Base-by-base conservation (phyloP, 1,140 invertebrate genomes). In the Muscidifurax raptorellus region DNA sequence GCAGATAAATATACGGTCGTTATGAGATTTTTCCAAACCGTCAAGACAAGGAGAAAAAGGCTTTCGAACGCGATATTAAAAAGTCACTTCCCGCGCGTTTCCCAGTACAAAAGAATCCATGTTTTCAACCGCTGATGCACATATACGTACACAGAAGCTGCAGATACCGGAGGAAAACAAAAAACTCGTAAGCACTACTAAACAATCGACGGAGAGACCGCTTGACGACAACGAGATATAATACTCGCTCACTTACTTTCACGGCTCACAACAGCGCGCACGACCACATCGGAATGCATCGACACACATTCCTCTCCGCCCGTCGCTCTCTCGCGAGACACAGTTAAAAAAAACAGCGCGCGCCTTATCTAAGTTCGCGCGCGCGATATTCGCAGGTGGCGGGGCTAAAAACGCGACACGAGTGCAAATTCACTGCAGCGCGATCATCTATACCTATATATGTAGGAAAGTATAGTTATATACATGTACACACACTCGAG, bases 311-410 rank as follows among this genome's bases (percentile, higher is more conserved):
- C 71, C 71, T 74, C 71, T 74, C 9, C 30, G 27, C 18, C 52
- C 52, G 52, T 59, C n/a, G 6, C 2, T 15, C 67, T 30, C 28
- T 30, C n/a, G 0, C 4, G 30, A 18, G 18, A 1, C 59, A 47
- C 40, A n/a, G 40, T 27, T 78, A 59, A 78, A 78, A 64, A 78
- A 78, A 52, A 59, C 13, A 25, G 22, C 6, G 5, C 71, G 71
- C 77, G 59, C n/a, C n/a, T 79, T 79, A 67, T 79, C 77, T 32
- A 66, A n/a, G n/a, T n/a, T 69, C 66, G n/a, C 25, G 22, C 18
- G 10, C 76, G 76, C 47, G 76, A 40, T 74, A 30, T 18, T 64
- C 47, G 32, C 74, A 76, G 74, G 74, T 76, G 74, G 74, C 40
- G 74, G 74, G 47, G 9, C 30, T n/a, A n/a, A 74, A 32, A 22